phyloP scores from a whole-genome alignment of 1,140 invertebrate genomes.

The Contarinia nasturtii region DNA sequence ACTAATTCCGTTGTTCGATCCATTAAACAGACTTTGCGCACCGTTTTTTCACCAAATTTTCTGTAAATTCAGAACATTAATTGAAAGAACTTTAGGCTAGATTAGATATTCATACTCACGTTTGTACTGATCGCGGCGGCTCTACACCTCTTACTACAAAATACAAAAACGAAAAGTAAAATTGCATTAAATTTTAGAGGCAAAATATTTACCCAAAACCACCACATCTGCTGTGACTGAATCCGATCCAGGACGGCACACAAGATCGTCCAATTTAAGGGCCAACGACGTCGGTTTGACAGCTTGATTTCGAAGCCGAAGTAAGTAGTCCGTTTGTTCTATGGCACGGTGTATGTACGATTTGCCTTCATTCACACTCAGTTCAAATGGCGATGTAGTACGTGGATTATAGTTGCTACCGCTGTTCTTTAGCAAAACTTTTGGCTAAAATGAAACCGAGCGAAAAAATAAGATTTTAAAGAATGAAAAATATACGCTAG shows the following conservation, averaged over 20 bases:
- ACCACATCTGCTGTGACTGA: too few species aligned
- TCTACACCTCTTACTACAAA: slow-evolving; percentile 17
- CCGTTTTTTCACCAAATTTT: slow-evolving; percentile 11
- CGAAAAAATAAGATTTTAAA: too few species aligned
- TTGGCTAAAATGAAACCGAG: too few species aligned
- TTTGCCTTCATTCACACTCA: slow-evolving; percentile 33
- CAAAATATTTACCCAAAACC: too few species aligned
- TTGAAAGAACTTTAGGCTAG: too few species aligned
- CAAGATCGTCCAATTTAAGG: slow-evolving; percentile 22
- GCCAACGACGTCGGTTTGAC: slow-evolving; percentile 26
- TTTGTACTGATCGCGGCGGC: slow-evolving; percentile 15
- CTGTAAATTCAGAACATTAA: slow-evolving; percentile 2
- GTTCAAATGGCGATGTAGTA: slow-evolving; percentile 25
- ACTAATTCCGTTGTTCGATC: slow-evolving; percentile 24
- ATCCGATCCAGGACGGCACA: slow-evolving; percentile 1
- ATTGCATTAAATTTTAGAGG: slow-evolving; percentile 4
- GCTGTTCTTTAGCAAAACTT: slow-evolving; percentile 1
- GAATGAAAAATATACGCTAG: too few species aligned
- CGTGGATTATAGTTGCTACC: slow-evolving; percentile 28
- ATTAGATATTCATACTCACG: background rate
- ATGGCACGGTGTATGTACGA: slow-evolving; percentile 26
- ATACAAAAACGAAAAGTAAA: slow-evolving; percentile 21
- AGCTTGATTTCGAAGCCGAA: slow-evolving; percentile 18
- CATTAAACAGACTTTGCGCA: slow-evolving; percentile 25
- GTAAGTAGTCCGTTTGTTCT: slow-evolving; percentile 13